Evolutionary conservation across 2,888 invertebrate genomes (phyloP).

Genomic region (Acholoe squamosa): DNA sequence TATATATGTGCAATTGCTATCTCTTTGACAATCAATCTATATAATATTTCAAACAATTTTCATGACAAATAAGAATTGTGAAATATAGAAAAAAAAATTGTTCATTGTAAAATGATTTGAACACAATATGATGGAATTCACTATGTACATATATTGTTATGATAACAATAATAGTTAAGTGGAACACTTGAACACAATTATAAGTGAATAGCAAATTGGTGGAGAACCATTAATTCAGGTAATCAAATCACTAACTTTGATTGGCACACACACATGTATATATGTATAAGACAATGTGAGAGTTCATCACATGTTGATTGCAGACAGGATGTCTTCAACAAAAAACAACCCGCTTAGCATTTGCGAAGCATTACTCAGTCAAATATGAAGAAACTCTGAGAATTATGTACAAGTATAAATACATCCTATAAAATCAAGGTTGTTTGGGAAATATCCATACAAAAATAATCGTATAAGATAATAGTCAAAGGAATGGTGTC

Average conservation of each 20-base stretch:
- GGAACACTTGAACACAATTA: no score
- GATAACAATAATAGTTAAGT: no score
- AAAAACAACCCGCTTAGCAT: background rate
- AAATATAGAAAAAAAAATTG: no score
- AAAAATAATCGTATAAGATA: constrained; percentile 51
- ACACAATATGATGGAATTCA: no score
- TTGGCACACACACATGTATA: constrained; percentile 1
- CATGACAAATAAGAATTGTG: no score
- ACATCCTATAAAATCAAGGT: background rate
- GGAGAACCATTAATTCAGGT: no score
- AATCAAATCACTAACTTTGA: background rate
- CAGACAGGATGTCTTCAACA: constrained; percentile 8
- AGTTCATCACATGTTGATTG: background rate
- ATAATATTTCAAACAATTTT: no score
- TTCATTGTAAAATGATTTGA: no score
- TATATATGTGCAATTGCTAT: no score
- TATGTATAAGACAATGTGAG: background rate
- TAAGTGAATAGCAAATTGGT: no score
- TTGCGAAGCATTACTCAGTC: background rate
- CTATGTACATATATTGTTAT: no score
- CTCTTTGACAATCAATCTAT: no score
- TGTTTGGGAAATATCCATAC: constrained; percentile 39
- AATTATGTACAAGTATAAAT: constrained; percentile 55
- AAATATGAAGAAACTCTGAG: constrained; percentile 34
- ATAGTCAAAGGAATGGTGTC: constrained; percentile 30